These are phyloP conservation scores for Hozukius guyotensis DNA, from an alignment of 2,797 vertebrate species.

Conservation along the genomic window DNA sequence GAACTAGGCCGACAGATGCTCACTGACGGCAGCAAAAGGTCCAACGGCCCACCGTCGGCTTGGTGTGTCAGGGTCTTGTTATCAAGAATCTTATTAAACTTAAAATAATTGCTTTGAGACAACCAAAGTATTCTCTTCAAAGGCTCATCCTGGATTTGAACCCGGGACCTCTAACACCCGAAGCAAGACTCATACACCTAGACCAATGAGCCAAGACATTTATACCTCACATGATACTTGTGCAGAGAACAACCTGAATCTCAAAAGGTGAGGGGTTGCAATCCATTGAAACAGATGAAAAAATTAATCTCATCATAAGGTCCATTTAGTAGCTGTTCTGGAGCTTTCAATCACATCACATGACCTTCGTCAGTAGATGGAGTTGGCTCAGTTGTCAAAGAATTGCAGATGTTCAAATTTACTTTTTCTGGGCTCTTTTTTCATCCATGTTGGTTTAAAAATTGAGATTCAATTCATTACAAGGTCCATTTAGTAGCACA, in stretches of 20 bases:
- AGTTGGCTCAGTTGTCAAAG: no score
- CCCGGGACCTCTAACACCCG: conserved; percentile 79
- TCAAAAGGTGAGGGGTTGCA: not conserved
- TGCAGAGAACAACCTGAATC: not conserved
- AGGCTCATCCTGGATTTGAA: conserved; percentile 86
- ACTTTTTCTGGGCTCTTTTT: not conserved
- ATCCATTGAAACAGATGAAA: not conserved
- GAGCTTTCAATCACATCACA: not conserved
- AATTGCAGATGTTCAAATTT: not conserved
- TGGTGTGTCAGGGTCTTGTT: no score
- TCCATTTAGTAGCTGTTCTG: not conserved
- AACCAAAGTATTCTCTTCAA: rapidly evolving
- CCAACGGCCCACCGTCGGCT: rapidly evolving
- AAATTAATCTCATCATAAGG: not conserved
- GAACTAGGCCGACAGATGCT: no score
- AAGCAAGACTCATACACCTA: rapidly evolving
- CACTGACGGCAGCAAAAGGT: no score
- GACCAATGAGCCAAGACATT: not conserved
- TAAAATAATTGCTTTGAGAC: not conserved
- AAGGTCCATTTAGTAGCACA: not conserved
- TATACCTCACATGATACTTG: not conserved
- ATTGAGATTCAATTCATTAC: not conserved
- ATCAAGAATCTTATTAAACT: no score
- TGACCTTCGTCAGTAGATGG: not conserved
- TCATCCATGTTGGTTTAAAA: not conserved